phyloP scores from a whole-genome alignment of 1,140 invertebrate genomes.

The Theocolax elegans region DNA sequence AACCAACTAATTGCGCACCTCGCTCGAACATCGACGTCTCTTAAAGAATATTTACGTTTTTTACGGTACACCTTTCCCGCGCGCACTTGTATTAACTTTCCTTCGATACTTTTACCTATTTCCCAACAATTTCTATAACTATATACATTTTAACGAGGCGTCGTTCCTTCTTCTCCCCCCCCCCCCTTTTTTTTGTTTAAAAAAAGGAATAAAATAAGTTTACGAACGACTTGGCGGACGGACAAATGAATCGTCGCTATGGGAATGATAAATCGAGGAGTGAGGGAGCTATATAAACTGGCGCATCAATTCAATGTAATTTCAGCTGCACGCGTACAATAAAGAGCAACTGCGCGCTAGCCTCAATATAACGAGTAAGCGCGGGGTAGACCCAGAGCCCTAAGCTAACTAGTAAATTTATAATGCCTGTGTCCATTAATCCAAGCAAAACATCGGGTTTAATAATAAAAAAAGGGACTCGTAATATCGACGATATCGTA shows the following conservation, averaged over 20 bases:
- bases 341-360: background rate
- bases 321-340: background rate
- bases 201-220: no score
- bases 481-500: no score
- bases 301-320: background rate
- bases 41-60: background rate
- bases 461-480: no score
- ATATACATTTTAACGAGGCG: no score
- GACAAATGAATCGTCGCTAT: no score
- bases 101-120: background rate
- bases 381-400: background rate
- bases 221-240: no score
- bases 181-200: no score
- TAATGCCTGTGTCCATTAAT: background rate
- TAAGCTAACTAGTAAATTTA: constrained; percentile 14
- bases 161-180: no score
- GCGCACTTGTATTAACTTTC: background rate
- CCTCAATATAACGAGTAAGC: constrained; percentile 4
- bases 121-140: no score
- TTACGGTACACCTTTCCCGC: background rate
- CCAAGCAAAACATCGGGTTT: no score
- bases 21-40: constrained; percentile 15
- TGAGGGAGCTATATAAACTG: background rate
- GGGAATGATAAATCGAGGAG: no score
- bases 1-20: constrained; percentile 11